Evolutionary conservation across 2,888 invertebrate genomes (phyloP), one percentile per base, ranked within the genome.

Genomic region (Drosophila neonasuta): DNA sequence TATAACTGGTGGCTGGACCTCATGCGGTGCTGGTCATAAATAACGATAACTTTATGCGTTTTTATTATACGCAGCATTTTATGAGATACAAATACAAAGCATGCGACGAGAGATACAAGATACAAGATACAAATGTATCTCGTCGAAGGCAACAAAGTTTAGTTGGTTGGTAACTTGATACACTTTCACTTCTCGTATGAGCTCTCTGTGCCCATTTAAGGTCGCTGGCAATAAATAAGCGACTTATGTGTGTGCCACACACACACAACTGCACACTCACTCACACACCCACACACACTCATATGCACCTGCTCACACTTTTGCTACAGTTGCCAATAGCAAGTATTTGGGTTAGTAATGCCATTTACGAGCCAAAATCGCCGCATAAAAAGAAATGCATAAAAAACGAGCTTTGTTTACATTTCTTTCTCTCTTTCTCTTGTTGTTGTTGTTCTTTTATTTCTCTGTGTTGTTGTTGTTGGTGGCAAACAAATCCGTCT

Each of bases 301-400:
- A 32, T 41, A 34, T 42, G 51, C 71, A 64, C 64, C 56, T 50
- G 58, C 65, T 42, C 39, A 63, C 59, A 59, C 32, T 36, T 61
- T 36, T 59, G 15, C 46, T 48, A 46, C 57, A 58, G 61, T 72
- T 70, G 69, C 71, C 88, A 73, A 82, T 80, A 79, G 74, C 82
- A 71, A 76, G 83, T 85, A 89, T 89, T 88, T 87, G 81, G 88
- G 88, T 88, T 88, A 89, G 88, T 89, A 89, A 88, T 85, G 78
- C 74, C 88, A 89, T 89, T 88, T 89, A 77, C 80, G 79, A 86
- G 69, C 68, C 82, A 79, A 74, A 74, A 78, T 59, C 70, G 64
- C 65, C 60, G 60, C 74, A 82, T 77, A 79, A 72, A 75, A 66
- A 51, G 61, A 72, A 71, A 72, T 68, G 68, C 68, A 80, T 69